These are phyloP conservation scores for Halcyon leucocephala DNA, from an alignment of 2,797 vertebrate species.

Conservation along the genomic window DNA sequence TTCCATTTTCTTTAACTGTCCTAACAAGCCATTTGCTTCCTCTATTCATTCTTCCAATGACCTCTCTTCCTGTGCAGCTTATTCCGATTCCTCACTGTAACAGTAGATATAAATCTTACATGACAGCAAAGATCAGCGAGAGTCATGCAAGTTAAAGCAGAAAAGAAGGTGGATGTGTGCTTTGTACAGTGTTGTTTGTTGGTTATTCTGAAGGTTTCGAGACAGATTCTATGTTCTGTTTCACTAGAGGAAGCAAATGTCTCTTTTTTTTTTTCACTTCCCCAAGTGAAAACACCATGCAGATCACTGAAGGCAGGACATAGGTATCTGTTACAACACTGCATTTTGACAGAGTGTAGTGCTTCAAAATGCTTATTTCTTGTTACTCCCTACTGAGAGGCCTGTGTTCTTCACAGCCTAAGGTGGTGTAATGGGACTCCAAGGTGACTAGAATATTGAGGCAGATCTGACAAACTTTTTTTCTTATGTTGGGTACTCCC, in stretches of 20 bases:
- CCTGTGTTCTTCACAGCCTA: background rate
- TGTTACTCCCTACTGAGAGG: background rate
- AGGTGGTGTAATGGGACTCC: background rate
- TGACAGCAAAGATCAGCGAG: background rate
- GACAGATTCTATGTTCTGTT: background rate
- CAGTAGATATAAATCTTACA: background rate
- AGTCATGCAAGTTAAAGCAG: background rate
- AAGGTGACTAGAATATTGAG: background rate
- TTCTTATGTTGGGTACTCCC: background rate
- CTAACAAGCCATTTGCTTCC: background rate
- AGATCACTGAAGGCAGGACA: background rate
- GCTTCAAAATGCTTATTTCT: background rate
- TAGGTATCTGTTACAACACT: background rate
- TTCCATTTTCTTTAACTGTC: background rate
- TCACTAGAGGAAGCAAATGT: background rate
- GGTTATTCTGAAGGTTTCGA: background rate
- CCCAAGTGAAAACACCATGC: fast-evolving
- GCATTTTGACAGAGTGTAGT: background rate
- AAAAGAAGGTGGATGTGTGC: background rate
- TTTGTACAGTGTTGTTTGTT: background rate
- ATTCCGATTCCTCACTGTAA: background rate
- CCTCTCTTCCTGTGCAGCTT: background rate
- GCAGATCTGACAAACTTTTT: background rate
- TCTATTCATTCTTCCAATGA: background rate
- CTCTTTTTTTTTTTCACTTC: background rate